phyloP scores from a whole-genome alignment of 2,797 vertebrate species.

The Crax fasciolata region DNA sequence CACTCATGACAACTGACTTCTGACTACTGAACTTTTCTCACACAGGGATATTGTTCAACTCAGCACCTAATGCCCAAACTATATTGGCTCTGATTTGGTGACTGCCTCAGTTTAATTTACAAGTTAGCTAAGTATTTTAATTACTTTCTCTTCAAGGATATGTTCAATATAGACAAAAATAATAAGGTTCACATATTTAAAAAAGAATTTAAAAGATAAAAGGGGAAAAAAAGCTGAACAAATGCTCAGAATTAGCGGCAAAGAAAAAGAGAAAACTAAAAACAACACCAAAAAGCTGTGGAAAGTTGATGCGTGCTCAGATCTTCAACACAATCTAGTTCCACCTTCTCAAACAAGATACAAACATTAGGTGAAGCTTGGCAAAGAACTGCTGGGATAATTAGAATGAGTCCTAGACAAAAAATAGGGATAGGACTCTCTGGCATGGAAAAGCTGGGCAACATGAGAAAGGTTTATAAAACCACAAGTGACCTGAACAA shows the following conservation, averaged over 20 bases:
- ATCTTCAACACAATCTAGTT: neutral
- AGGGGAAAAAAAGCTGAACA: neutral
- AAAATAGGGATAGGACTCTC: neutral
- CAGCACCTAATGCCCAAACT: neutral
- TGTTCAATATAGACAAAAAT: neutral
- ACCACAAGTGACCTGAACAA: neutral
- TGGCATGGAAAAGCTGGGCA: neutral
- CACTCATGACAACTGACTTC: neutral
- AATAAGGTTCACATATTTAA: neutral
- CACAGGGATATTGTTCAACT: neutral
- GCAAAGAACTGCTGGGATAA: neutral
- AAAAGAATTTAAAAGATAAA: neutral
- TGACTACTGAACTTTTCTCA: neutral
- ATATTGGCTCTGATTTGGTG: neutral
- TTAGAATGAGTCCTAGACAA: neutral
- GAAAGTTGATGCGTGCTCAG: neutral
- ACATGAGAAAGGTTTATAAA: neutral
- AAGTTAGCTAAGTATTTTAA: neutral
- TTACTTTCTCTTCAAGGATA: neutral
- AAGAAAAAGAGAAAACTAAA: neutral
- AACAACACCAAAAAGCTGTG: neutral
- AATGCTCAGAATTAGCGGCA: neutral
- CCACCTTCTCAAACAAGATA: neutral
- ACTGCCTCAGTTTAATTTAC: neutral
- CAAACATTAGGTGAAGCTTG: neutral